A percentile compares a stretch with the other conserved stretches of the same genome.
phyloP scores from a whole-genome alignment of 2,113 vertebrate species.

The Pterocles orientalis region DNA sequence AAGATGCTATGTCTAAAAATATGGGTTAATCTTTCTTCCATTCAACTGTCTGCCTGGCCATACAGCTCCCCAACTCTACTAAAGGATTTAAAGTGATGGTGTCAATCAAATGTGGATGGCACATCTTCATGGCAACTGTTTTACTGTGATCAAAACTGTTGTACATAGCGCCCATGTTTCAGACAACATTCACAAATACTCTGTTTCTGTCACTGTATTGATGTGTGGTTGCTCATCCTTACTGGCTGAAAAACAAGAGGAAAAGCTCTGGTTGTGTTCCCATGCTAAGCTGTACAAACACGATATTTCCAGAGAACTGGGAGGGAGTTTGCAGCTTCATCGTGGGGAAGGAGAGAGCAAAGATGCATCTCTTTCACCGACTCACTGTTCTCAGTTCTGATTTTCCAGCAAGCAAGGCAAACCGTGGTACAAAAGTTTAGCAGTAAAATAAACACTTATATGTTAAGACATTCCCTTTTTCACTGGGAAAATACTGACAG shows the following conservation, averaged over 20 bases:
- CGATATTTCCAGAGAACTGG: neutral
- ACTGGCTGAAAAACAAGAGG: slow-evolving; percentile 30
- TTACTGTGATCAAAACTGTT: slow-evolving; percentile 4
- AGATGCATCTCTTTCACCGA: neutral
- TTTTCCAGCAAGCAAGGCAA: neutral
- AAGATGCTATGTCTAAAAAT: slow-evolving; percentile 4
- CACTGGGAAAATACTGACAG: neutral
- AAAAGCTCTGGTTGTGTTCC: slow-evolving; percentile 1
- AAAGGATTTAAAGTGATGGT: neutral
- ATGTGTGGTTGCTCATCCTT: slow-evolving; percentile 26
- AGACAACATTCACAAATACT: slow-evolving; percentile 34
- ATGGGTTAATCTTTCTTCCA: neutral
- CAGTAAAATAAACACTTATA: neutral
- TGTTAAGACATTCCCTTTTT: neutral
- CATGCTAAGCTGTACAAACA: neutral
- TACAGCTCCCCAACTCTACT: neutral
- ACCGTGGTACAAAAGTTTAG: neutral
- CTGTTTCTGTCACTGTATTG: neutral
- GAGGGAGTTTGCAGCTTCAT: neutral
- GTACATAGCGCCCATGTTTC: neutral
- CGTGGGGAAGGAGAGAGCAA: neutral
- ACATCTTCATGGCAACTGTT: slow-evolving; percentile 9
- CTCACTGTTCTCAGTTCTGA: neutral
- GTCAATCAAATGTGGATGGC: neutral
- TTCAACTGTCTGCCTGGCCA: neutral